Percentiles rank a stretch among this genome's conserved stretches.
Conservation (phyloP, 2,113 vertebrate species). For the Cebidichthys violaceus region DNA sequence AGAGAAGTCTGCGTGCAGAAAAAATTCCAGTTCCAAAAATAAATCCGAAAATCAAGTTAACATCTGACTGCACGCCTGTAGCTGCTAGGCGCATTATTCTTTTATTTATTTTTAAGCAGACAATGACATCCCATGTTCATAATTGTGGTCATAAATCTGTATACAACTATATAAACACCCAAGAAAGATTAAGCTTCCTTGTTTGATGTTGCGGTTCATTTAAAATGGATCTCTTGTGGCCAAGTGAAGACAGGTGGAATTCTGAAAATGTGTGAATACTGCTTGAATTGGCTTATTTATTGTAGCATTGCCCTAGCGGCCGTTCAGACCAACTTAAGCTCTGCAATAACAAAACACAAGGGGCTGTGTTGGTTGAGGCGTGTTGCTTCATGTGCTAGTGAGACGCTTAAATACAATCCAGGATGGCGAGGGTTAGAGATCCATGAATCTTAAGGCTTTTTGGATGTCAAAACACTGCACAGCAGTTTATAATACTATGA, state of each 20-base stretch:
- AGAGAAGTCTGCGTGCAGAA: background rate
- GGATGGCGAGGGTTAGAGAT: background rate
- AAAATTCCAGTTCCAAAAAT: slow-evolving; percentile 1
- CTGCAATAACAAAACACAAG: background rate
- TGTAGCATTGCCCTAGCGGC: background rate
- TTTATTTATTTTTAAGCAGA: background rate
- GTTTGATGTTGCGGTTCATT: background rate
- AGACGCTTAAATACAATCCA: slow-evolving; percentile 1
- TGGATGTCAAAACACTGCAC: background rate
- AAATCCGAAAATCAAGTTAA: background rate
- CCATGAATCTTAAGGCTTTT: background rate
- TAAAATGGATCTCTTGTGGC: background rate
- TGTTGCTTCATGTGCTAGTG: background rate
- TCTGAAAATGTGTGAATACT: background rate
- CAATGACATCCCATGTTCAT: background rate
- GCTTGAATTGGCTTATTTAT: background rate
- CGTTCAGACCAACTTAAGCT: background rate
- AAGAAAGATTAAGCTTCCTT: background rate
- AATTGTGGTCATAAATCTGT: background rate
- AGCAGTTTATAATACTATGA: background rate
- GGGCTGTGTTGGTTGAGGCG: background rate
- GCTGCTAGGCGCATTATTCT: background rate
- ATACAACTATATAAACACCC: background rate
- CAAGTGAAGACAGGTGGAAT: background rate
- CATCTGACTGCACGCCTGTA: background rate